Conservation (phyloP, 1,140 invertebrate genomes). For the Samia ricini region DNA sequence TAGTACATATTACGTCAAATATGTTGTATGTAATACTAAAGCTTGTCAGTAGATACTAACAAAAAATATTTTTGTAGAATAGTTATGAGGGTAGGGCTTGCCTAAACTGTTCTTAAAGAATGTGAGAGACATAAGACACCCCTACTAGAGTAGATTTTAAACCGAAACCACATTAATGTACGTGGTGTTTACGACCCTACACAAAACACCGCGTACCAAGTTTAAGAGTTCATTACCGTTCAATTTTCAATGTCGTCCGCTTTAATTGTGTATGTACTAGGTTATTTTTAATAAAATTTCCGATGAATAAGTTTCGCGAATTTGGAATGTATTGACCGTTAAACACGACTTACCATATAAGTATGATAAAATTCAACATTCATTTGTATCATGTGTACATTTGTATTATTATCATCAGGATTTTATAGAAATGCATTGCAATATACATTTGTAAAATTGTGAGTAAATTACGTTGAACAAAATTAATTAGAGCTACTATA, state of each 20-base stretch:
- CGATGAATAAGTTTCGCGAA: slow-evolving; percentile 9
- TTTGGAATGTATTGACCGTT: background rate
- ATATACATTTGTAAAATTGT: too few species aligned
- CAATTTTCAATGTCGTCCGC: slow-evolving; percentile 21
- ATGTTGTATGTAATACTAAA: too few species aligned
- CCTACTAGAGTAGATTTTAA: slow-evolving; percentile 7
- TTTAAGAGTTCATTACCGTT: slow-evolving; percentile 36
- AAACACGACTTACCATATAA: background rate
- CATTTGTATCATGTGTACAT: too few species aligned
- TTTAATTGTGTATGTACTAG: slow-evolving; percentile 6
- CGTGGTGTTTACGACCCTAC: slow-evolving; percentile 19
- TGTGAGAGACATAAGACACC: slow-evolving; percentile 5
- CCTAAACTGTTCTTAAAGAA: slow-evolving; percentile 1
- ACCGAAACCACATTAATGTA: slow-evolving; percentile 2
- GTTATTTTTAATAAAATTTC: slow-evolving; percentile 21
- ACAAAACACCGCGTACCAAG: slow-evolving; percentile 19
- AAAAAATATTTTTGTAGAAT: too few species aligned
- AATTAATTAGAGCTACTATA: too few species aligned
- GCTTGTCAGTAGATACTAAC: too few species aligned
- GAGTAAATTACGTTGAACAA: too few species aligned
- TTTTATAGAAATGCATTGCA: too few species aligned
- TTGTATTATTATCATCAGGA: too few species aligned
- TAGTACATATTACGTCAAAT: too few species aligned
- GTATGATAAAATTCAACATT: too few species aligned
- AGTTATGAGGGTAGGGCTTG: background rate